A percentile compares a stretch with the other conserved stretches of the same genome.
These are phyloP conservation scores for Eutrigla gurnardus DNA, from an alignment of 2,797 vertebrate genomes.

Conservation along the genomic window DNA sequence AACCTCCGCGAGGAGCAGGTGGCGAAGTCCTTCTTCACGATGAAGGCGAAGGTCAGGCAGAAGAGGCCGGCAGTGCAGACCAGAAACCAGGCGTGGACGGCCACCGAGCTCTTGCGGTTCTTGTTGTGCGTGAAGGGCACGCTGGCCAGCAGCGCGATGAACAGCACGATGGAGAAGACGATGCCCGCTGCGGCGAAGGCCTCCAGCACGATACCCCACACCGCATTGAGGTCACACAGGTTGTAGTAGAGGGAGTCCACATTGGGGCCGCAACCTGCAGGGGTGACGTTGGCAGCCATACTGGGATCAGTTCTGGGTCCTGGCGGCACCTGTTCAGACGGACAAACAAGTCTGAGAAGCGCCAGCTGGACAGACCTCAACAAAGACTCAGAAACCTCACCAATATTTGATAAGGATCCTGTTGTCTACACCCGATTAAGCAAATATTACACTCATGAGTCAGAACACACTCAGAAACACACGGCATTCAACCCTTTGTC, in stretches of 20 bases:
- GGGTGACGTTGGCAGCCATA: conserved; percentile 56
- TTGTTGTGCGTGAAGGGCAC: conserved; percentile 87
- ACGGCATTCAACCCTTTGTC: not conserved
- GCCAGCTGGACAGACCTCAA: not conserved
- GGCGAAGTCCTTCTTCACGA: conserved; percentile 89
- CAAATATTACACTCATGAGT: conserved; percentile 54
- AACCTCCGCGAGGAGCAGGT: conserved; percentile 92
- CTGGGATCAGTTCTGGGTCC: conserved; percentile 48
- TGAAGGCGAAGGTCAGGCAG: conserved; percentile 91
- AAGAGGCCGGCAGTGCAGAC: conserved; percentile 91
- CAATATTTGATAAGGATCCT: not conserved
- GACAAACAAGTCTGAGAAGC: conserved; percentile 27
- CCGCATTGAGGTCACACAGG: conserved; percentile 87
- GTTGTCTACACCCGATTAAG: conserved; percentile 39
- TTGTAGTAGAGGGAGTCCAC: conserved; percentile 91
- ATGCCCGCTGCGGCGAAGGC: conserved; percentile 87
- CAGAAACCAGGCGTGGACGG: conserved; percentile 87
- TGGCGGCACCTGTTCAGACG: conserved; percentile 51
- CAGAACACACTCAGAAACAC: conserved; percentile 25
- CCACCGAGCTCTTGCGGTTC: conserved; percentile 84
- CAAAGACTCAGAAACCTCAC: conserved; percentile 33
- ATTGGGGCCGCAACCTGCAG: conserved; percentile 84
- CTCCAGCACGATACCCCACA: conserved; percentile 94
- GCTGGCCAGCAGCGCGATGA: conserved; percentile 90
- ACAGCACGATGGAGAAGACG: conserved; percentile 86